A percentile compares a stretch with the other conserved stretches of the same genome.
These are phyloP conservation scores for Oryzias javanicus DNA, from an alignment of 2,113 vertebrate species.

Conservation along the genomic window DNA sequence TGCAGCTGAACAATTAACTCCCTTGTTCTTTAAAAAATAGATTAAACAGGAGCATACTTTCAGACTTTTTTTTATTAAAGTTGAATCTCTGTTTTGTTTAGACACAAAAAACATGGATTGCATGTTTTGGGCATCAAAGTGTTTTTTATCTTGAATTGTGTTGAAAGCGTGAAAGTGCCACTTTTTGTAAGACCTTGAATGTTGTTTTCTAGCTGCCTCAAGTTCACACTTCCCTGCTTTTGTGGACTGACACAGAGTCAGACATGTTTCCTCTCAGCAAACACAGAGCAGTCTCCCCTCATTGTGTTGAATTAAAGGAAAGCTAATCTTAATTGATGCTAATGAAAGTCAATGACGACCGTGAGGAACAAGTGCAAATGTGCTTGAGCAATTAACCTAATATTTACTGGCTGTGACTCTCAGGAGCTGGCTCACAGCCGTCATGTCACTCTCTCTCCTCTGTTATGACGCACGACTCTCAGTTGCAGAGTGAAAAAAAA, in stretches of 20 bases:
- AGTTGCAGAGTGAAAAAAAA: background rate
- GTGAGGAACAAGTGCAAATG: slow-evolving; percentile 63
- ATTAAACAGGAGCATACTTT: no score
- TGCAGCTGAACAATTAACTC: no score
- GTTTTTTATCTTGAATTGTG: slow-evolving; percentile 2
- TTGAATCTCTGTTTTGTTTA: background rate
- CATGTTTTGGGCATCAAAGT: slow-evolving; percentile 3
- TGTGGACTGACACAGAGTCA: slow-evolving; percentile 29
- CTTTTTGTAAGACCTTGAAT: slow-evolving; percentile 21
- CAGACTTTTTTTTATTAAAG: background rate
- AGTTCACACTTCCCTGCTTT: slow-evolving; percentile 3
- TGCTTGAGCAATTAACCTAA: slow-evolving; percentile 71
- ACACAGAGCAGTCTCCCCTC: slow-evolving; percentile 19
- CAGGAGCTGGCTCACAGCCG: slow-evolving; percentile 39
- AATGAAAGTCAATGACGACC: slow-evolving; percentile 62
- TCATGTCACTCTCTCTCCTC: slow-evolving; percentile 23
- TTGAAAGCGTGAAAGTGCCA: slow-evolving; percentile 1
- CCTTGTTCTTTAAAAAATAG: no score
- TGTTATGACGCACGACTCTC: slow-evolving; percentile 24
- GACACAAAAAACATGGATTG: background rate
- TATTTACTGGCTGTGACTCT: slow-evolving; percentile 67
- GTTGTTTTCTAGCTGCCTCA: background rate
- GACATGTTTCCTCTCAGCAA: slow-evolving; percentile 27
- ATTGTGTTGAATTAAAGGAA: slow-evolving; percentile 48
- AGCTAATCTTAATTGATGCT: slow-evolving; percentile 68